These are phyloP conservation scores for Rhincodon typus DNA, from an alignment of 2,797 vertebrate species.

Conservation along the genomic window DNA sequence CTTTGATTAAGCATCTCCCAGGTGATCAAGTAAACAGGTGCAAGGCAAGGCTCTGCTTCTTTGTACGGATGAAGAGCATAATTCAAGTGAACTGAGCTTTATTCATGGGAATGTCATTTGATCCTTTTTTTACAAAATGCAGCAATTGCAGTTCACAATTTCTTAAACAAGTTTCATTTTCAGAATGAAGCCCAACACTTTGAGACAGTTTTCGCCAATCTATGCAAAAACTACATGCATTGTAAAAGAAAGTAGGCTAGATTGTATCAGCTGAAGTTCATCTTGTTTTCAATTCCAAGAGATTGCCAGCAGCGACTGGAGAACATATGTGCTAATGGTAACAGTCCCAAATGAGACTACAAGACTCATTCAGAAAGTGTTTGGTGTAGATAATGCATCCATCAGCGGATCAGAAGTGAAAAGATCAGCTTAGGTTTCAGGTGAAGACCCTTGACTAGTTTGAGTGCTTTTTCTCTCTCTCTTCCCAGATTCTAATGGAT, in stretches of 20 bases:
- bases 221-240: not conserved
- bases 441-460: not conserved
- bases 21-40: conserved; percentile 9
- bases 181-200: not conserved
- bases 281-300: not conserved
- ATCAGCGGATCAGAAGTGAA: not conserved
- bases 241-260: not conserved
- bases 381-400: not conserved
- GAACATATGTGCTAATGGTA: not conserved
- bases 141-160: not conserved
- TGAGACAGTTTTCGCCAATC: not conserved
- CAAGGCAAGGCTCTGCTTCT: not conserved
- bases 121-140: not conserved
- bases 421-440: not conserved
- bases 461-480: not conserved
- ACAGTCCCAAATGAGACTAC: not conserved
- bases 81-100: not conserved
- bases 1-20: not conserved
- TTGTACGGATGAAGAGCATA: not conserved
- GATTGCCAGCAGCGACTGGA: not conserved
- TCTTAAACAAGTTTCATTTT: not conserved
- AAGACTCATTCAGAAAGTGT: not conserved
- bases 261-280: not conserved
- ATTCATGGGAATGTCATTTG: not conserved
- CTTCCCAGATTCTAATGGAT: not conserved